Conservation (phyloP, 2,888 invertebrate genomes). For the Lepeophtheirus nordmannii region DNA sequence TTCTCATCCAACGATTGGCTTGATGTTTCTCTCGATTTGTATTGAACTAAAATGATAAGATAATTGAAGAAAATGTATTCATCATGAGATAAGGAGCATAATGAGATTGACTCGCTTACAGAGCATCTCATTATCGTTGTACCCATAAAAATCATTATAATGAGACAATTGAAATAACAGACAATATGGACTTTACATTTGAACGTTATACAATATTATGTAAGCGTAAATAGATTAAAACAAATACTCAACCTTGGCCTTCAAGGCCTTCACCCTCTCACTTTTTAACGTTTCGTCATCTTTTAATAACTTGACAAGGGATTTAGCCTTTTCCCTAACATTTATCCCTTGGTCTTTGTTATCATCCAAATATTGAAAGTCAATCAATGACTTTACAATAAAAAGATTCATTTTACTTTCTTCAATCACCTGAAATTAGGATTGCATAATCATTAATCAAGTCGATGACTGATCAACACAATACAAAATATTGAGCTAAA, state of each 20-base stretch:
- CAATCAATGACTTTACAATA: constrained; percentile 91
- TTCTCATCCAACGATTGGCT: not conserved
- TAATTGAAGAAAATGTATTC: not conserved
- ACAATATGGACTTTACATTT: not conserved
- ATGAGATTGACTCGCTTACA: too few relatives aligned
- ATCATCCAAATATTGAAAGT: constrained; percentile 95
- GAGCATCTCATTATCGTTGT: too few relatives aligned
- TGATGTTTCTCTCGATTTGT: not conserved
- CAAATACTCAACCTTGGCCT: constrained; percentile 59
- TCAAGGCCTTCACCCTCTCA: constrained; percentile 84
- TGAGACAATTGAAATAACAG: too few relatives aligned
- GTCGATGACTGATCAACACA: not conserved
- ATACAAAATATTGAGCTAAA: not conserved
- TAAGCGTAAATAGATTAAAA: not conserved
- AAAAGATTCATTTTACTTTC: constrained; percentile 99
- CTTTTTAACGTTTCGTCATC: constrained; percentile 92
- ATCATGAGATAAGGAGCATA: too few relatives aligned
- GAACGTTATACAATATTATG: too few relatives aligned
- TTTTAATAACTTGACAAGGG: constrained; percentile 75
- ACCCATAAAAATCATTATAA: too few relatives aligned
- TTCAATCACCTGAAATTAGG: constrained; percentile 51
- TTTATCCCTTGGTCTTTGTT: constrained; percentile 95
- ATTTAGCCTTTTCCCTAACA: constrained; percentile 94
- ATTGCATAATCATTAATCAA: not conserved
- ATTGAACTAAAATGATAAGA: not conserved